Conservation (phyloP, 2,797 vertebrate genomes). For the Peromyscus attwateri region DNA sequence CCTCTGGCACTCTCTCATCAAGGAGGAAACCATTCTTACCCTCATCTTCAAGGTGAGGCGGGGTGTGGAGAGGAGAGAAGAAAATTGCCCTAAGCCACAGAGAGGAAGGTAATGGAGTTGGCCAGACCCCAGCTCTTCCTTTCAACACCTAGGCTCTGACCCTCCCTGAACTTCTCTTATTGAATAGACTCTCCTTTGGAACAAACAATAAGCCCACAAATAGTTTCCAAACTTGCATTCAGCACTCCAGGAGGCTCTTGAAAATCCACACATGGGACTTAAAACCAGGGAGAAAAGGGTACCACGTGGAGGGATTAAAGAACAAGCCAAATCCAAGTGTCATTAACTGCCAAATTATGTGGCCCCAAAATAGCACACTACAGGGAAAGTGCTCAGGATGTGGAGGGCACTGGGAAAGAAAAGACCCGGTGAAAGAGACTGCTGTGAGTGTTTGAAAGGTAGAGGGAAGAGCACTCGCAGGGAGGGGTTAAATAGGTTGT, state of each 20-base stretch:
- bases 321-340: not conserved
- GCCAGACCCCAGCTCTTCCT: not conserved
- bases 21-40: not conserved
- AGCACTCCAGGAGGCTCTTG: not conserved
- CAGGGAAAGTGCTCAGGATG: not conserved
- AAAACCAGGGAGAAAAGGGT: not conserved
- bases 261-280: not conserved
- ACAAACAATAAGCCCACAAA: not conserved
- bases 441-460: not conserved
- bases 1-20: not conserved
- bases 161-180: not conserved
- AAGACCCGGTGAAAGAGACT: not conserved
- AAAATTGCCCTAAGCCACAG: not conserved
- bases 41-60: not conserved
- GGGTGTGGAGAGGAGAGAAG: not conserved
- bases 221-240: not conserved
- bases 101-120: not conserved
- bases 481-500: not conserved
- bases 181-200: not conserved
- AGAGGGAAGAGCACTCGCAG: not conserved
- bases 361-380: not conserved
- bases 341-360: not conserved
- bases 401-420: not conserved
- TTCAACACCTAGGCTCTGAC: not conserved
- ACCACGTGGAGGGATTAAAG: not conserved